Base-by-base conservation (phyloP, 2,113 vertebrate species). In the Nerophis lumbriciformis region DNA sequence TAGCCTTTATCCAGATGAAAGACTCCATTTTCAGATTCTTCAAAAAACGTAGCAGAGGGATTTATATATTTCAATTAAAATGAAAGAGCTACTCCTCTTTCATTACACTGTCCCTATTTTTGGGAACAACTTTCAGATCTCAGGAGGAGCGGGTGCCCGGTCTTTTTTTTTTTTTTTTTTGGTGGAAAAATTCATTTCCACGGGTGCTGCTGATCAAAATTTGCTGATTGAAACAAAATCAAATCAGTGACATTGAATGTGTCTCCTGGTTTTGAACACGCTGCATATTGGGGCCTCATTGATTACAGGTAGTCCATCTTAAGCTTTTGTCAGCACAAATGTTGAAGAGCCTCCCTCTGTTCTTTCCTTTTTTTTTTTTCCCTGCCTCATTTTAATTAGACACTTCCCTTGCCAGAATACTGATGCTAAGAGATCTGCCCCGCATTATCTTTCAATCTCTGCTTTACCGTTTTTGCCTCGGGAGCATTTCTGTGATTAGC, bases 21-120 rank as follows among this genome's bases (percentile, higher is more conserved):
- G 88, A 84, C 86, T 83, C 83, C 72, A 82, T 90, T 87, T 89
- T 88, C 88, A 84, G 81, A 85, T 87, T 88, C 81, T 79, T 86
- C 68, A 85, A 86, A 88, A 88, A 86, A 84, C 77, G 80, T 87
- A 81, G 78, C 70, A 80, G 75, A 80, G 86, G 81, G 87, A 91
- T 84, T 87, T 82, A 90, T 89, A 83, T 85, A 85, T 90, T 91
- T 90, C 85, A 90, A 89, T 92, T 90, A 90, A 91, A 90, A 90
- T 81, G 80, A 89, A 88, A 80, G 81, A 81, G 83, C 83, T 78
- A 82, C 83, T 90, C 73, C 84, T 78, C 71, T 84, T 87, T 85
- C 83, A 86, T 88, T 88, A 85, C 83, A 83, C 81, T 76, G 78
- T 85, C 82, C 77, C 78, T 82, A 82, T 80, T 80, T 53, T 39